Base-by-base conservation (phyloP, 2,113 vertebrate genomes). In the Microcebus griseorufus region DNA sequence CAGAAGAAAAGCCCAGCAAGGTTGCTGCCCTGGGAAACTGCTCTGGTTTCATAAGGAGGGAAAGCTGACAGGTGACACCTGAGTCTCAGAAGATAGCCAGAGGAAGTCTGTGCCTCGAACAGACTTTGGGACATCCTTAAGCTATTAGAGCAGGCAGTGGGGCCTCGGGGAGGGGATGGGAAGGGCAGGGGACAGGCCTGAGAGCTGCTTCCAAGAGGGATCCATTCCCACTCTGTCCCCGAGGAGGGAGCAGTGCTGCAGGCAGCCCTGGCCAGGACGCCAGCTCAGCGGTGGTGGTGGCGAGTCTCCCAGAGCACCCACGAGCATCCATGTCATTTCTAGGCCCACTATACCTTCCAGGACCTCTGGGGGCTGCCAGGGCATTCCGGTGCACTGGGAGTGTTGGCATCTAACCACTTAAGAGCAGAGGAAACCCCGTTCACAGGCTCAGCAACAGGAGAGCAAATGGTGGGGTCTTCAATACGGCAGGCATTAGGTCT, bases 31-130 rank as follows among this genome's bases (percentile, higher is more conserved):
- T 69, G 55, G 45, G 81, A 73, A 39, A 55, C 6, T 29, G 81
- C 51, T 90, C 42, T 90, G 67, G 53, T 81, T 80, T 81, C 91
- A 60, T 6, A 20, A 20, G 3, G 62, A 72, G 53, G 87, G 37
- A 51, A 82, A 88, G 29, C 37, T 83, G 96, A 93, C 92, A 85
- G 76, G 82, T 96, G 97, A 95, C 67, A 78, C 83, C 78, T 83
- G 69, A 29, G 76, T 90, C 34, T 84, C 75, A 83, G 75, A 84
- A 94, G 80, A 84, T 0, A 73, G 58, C 42, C 39, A 65, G 45
- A 69, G 42, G 70, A 94, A 92, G 32, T n/a, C 84, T 95, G 65
- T 93, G 81, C 16, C 80, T 78, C 1, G 1, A 69, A 73, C 39
- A 51, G 82, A 64, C 42, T 96, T 64, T 10, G 48, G 76, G 60